A percentile compares a stretch with the other conserved stretches of the same genome.
Evolutionary conservation across 2,888 invertebrate genomes (phyloP).

Genomic region (Sialis lutaria): DNA sequence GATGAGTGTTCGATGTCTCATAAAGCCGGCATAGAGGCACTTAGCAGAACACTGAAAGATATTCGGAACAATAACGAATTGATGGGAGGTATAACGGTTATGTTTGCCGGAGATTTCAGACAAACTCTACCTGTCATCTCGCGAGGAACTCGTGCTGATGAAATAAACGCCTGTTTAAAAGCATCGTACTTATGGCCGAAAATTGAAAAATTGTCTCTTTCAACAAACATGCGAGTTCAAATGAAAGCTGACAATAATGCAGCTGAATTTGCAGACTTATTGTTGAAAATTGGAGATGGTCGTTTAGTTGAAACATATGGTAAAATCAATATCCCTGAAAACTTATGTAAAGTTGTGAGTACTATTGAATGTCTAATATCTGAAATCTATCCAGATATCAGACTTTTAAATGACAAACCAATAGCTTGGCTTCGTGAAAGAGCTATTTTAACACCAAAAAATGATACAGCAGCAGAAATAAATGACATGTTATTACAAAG

Average conservation of each 20-base stretch:
- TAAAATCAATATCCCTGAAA: constrained; percentile 1
- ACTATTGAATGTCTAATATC: constrained; percentile 1
- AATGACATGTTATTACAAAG: too few relatives aligned
- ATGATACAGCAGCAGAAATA: too few relatives aligned
- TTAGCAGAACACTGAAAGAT: constrained; percentile 11
- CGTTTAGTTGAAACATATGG: neutral
- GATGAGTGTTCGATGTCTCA: constrained; percentile 15
- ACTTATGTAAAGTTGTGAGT: constrained; percentile 1
- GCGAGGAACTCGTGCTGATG: constrained; percentile 6
- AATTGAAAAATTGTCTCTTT: constrained; percentile 4
- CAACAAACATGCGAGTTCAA: constrained; percentile 3
- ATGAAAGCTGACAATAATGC: neutral
- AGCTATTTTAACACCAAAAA: too few relatives aligned
- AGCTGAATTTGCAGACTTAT: neutral
- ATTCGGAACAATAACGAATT: constrained; percentile 7
- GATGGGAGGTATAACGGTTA: constrained; percentile 10
- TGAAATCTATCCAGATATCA: constrained; percentile 2
- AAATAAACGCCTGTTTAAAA: neutral
- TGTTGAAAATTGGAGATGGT: constrained; percentile 1
- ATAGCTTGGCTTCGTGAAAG: too few relatives aligned
- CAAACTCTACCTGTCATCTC: constrained; percentile 11
- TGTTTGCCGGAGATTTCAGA: constrained; percentile 14
- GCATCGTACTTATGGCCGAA: constrained; percentile 4
- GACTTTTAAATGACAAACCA: too few relatives aligned
- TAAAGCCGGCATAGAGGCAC: constrained; percentile 12